A percentile compares a stretch with the other conserved stretches of the same genome.
Conservation (phyloP, 2,797 vertebrate genomes). For the Octomys mimax region DNA sequence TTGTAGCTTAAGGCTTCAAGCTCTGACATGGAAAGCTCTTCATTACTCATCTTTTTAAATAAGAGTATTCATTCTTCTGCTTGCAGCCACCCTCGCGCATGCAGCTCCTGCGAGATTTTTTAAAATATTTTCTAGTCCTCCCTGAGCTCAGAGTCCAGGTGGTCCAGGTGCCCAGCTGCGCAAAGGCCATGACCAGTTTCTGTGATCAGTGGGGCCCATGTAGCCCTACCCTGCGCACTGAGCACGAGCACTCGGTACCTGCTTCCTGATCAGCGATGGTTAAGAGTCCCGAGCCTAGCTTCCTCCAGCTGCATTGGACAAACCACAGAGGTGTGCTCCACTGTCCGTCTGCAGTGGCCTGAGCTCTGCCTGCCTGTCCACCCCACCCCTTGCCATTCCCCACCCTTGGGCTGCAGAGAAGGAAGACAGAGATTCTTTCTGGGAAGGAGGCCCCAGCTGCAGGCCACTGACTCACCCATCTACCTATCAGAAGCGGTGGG, state of each 20-base stretch:
- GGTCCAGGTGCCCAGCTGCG: neutral
- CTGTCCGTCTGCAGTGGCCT: neutral
- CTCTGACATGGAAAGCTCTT: too few relatives aligned
- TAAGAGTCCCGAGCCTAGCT: neutral
- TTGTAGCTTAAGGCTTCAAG: fast-evolving
- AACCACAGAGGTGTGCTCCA: neutral
- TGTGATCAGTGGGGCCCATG: too few relatives aligned
- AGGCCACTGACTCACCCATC: too few relatives aligned
- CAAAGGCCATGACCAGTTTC: neutral
- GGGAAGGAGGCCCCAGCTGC: neutral
- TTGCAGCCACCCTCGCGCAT: neutral
- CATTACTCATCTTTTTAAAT: neutral
- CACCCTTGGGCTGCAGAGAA: neutral
- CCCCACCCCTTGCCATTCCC: neutral
- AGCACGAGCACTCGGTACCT: neutral
- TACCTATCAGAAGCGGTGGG: too few relatives aligned
- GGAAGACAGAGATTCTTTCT: neutral
- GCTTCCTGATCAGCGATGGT: neutral
- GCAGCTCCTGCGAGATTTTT: neutral
- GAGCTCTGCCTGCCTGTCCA: neutral
- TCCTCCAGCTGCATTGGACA: neutral
- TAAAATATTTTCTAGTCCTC: neutral
- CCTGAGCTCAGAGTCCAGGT: neutral
- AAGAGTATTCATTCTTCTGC: too few relatives aligned
- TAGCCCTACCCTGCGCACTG: fast-evolving